phyloP scores from a whole-genome alignment of 2,113 vertebrate species.

The Myotis yumanensis region DNA sequence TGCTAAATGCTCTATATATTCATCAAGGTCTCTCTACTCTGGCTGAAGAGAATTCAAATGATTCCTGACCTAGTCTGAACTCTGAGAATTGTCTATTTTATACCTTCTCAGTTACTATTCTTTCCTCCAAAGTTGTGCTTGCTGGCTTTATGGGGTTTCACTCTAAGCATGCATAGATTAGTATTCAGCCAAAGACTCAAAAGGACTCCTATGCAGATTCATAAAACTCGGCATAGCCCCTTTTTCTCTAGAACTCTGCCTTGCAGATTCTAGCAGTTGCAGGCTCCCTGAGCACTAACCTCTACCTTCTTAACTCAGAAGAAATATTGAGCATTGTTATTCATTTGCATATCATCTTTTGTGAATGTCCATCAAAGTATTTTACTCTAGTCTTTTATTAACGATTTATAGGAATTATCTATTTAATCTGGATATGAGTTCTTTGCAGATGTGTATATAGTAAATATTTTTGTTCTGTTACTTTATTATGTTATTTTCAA shows the following conservation, averaged over 20 bases:
- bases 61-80: neutral
- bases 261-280: neutral
- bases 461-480: constrained; percentile 3
- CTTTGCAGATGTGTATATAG: neutral
- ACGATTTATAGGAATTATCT: neutral
- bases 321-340: neutral
- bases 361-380: neutral
- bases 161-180: neutral
- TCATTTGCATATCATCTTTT: neutral
- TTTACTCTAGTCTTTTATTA: neutral
- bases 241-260: neutral
- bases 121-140: neutral
- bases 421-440: neutral
- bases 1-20: neutral
- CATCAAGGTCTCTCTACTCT: neutral
- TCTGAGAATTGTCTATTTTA: neutral
- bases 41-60: neutral
- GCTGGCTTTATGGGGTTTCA: neutral
- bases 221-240: neutral
- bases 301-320: neutral
- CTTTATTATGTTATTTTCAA: constrained; percentile 10
- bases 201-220: neutral
- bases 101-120: neutral
- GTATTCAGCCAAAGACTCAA: neutral
- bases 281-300: neutral